Evolutionary conservation across 2,113 vertebrate genomes (phyloP), one percentile per base, ranked within the genome.

Genomic region (Ceuthmochares aereus): DNA sequence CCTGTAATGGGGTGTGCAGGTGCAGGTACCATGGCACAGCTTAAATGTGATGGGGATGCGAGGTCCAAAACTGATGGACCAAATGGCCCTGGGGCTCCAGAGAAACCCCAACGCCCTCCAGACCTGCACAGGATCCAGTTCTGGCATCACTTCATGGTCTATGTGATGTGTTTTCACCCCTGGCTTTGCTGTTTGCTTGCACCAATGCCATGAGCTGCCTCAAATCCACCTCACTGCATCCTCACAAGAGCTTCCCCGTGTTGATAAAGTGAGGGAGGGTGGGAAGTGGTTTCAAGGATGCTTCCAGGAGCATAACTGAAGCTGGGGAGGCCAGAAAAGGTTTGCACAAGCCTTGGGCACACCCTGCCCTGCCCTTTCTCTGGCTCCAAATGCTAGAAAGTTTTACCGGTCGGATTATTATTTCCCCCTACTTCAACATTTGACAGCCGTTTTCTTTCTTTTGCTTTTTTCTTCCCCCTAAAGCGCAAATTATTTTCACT

Each of bases 1-100:
- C 64, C 56, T 1, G 4, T 36, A 73, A 81, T 45, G 58, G 30
- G 63, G 66, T 0, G 4, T 19, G 70, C 0, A 5, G 54, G 40
- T 79, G 80, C 14, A 4, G 49, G 42, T 68, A 45, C 49, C 34
- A 1, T 34, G 3, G 34, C 42, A 17, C 68, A 4, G 52, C 49
- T n/a, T 32, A 30, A 36, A 45, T 13, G 36, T 2, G 0, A 7
- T 6, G 9, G 36, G 79, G 54, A 19, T 12, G 30, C 1, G 0
- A 67, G 56, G 23, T 34, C 54, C 64, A 9, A 63, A 45, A 58
- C 9, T 6, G 15, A 66, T 26, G 42, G 47, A 23, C 16, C 6
- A 1, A 10, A n/a, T 25, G 15, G 10, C 29, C 30, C 36, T 1
- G 1, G 52, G 47, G 58, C 63, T 60, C 34, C 25, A 7, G 43